Conservation (phyloP, 2,797 vertebrate genomes). For the Notamacropus eugenii region DNA sequence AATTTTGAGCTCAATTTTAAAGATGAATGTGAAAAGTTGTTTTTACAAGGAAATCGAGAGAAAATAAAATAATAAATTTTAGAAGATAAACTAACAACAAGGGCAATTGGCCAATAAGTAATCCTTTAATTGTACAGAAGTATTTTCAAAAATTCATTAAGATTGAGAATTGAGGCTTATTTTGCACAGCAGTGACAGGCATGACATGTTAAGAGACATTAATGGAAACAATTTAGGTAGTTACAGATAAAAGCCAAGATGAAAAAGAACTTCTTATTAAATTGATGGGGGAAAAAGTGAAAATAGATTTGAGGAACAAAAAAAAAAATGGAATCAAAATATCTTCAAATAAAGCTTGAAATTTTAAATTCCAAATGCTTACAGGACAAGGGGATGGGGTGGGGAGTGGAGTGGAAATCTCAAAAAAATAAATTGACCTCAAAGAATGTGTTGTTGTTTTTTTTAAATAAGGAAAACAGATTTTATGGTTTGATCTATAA, state of each 20-base stretch:
- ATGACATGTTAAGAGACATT: not conserved
- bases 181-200: not conserved
- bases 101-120: not conserved
- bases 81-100: not conserved
- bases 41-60: too few species aligned
- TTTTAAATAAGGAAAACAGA: not conserved
- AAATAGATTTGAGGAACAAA: too few species aligned
- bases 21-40: too few species aligned
- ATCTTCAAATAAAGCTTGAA: not conserved
- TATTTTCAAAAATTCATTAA: not conserved
- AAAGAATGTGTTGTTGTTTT: not conserved
- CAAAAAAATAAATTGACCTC: not conserved
- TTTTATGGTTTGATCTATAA: not conserved
- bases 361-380: too few species aligned
- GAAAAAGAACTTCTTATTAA: not conserved
- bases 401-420: not conserved
- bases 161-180: not conserved
- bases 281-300: not conserved
- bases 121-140: conserved; percentile 13
- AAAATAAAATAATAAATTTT: too few species aligned
- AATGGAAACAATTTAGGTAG: conserved; percentile 19
- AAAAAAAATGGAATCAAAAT: not conserved
- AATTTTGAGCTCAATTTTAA: too few species aligned
- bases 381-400: not conserved
- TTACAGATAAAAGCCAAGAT: not conserved